Conservation (phyloP, 2,113 vertebrate species). For the Dendropsophus ebraccatus region DNA sequence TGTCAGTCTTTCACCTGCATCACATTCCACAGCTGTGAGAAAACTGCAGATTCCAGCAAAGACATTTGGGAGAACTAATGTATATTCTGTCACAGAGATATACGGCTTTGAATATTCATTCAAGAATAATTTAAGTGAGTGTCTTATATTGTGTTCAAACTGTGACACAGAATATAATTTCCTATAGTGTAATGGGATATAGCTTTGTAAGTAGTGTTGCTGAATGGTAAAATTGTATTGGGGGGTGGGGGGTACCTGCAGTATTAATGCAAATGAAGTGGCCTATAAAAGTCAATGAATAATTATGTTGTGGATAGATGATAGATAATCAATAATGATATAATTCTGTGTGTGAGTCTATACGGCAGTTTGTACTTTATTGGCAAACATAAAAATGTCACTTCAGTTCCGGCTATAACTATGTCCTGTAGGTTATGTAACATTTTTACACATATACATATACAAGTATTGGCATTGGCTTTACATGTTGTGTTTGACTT, state of each 20-base stretch:
- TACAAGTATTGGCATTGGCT: no score
- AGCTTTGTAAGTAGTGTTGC: not conserved
- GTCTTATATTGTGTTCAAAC: not conserved
- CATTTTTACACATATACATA: not conserved
- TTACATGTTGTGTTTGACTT: not conserved
- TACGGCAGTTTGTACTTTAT: no score
- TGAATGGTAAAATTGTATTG: not conserved
- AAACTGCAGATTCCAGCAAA: not conserved
- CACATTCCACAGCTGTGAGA: slow-evolving; percentile 19
- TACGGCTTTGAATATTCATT: not conserved
- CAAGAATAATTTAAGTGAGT: not conserved
- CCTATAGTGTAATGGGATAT: not conserved
- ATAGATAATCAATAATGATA: no score
- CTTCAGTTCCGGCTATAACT: not conserved
- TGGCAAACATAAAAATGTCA: no score
- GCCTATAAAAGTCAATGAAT: not conserved
- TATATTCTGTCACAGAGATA: not conserved
- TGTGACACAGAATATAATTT: not conserved
- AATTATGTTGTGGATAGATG: no score
- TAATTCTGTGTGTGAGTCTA: no score
- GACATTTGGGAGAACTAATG: not conserved
- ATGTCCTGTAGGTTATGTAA: not conserved
- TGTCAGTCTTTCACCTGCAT: slow-evolving; percentile 28
- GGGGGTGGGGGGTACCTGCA: not conserved
- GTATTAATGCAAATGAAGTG: not conserved